These are phyloP conservation scores for Caenorhabditis remanei DNA, from an alignment of 1,140 invertebrate species.

Conservation along the genomic window DNA sequence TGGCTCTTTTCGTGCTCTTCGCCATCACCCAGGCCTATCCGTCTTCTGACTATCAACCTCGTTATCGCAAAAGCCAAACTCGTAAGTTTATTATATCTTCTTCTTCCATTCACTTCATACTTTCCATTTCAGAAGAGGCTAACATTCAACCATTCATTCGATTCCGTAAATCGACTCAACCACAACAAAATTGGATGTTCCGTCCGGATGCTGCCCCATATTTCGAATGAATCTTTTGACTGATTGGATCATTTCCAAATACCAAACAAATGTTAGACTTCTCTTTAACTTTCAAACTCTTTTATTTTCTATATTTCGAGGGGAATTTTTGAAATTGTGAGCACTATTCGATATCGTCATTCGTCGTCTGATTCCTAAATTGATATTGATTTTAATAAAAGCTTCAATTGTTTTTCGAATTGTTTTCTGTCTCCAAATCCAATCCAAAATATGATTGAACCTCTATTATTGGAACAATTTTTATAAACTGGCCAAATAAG, in stretches of 20 bases:
- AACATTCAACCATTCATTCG: conserved; percentile 53
- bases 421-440: neutral
- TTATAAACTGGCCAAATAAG: no score
- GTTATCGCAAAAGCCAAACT: conserved; percentile 46
- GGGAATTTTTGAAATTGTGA: conserved; percentile 49
- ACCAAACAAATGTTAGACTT: neutral
- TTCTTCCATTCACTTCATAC: neutral
- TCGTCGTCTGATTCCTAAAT: conserved; percentile 43
- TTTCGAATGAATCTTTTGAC: neutral
- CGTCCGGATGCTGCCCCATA: conserved; percentile 36
- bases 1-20: conserved; percentile 51
- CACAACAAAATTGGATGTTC: conserved; percentile 41
- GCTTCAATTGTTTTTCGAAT: conserved; percentile 12
- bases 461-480: no score
- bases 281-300: neutral
- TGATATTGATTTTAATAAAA: conserved; percentile 47
- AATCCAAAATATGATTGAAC: neutral
- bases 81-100: neutral
- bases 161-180: conserved; percentile 45
- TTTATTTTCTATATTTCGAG: conserved; percentile 36
- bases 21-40: conserved; percentile 40
- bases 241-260: neutral
- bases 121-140: conserved; percentile 8
- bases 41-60: conserved; percentile 37
- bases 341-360: conserved; percentile 52